phyloP scores from a whole-genome alignment of 2,888 invertebrate species.

The Orchestes rusci region DNA sequence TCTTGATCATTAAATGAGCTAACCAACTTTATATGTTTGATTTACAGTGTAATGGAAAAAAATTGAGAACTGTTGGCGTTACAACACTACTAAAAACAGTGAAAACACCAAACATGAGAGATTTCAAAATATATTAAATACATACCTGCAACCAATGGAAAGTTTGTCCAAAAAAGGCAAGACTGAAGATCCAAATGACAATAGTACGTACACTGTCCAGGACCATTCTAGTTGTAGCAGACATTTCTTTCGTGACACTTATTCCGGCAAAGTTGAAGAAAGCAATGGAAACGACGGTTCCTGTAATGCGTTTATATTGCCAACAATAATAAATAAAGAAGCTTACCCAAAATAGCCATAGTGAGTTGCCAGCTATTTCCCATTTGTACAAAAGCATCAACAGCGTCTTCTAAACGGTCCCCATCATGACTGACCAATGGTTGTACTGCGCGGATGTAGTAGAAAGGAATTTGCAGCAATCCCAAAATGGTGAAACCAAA shows the following conservation, averaged over 20 bases:
- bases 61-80: neutral
- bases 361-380: slow-evolving; percentile 55
- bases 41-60: no score
- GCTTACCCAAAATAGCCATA: slow-evolving; percentile 57
- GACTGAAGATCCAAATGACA: slow-evolving; percentile 80
- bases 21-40: no score
- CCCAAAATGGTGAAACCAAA: slow-evolving; percentile 63
- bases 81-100: neutral
- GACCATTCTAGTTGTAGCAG: slow-evolving; percentile 55
- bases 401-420: slow-evolving; percentile 72
- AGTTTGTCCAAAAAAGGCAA: slow-evolving; percentile 67
- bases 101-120: neutral
- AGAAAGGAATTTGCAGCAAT: slow-evolving; percentile 66
- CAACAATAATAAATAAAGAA: neutral
- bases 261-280: slow-evolving; percentile 55
- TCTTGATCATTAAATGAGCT: no score
- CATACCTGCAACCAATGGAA: slow-evolving; percentile 69
- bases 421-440: slow-evolving; percentile 72
- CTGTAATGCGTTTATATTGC: slow-evolving; percentile 42
- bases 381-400: slow-evolving; percentile 81
- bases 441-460: slow-evolving; percentile 67
- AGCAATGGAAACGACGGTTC: slow-evolving; percentile 79
- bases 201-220: slow-evolving; percentile 56
- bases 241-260: slow-evolving; percentile 87
- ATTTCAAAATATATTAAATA: neutral